A percentile compares a stretch with the other conserved stretches of the same genome.
Evolutionary conservation across 2,797 vertebrate species (phyloP).

Genomic region (Chrysocyon brachyurus): DNA sequence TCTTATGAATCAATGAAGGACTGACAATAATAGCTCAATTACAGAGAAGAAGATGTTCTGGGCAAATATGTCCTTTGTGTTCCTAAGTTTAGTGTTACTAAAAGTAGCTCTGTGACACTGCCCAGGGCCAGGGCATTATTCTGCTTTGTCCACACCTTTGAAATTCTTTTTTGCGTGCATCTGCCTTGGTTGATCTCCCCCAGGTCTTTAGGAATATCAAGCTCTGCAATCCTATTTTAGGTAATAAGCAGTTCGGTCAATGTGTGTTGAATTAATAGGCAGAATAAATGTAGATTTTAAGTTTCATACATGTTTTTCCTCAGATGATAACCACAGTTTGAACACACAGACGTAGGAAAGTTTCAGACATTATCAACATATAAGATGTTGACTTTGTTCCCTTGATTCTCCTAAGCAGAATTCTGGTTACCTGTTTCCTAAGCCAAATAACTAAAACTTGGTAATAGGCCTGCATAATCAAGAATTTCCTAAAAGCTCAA

Average conservation of each 20-base stretch:
- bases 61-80: background rate
- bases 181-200: background rate
- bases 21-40: background rate
- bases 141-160: background rate
- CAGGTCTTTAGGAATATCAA: background rate
- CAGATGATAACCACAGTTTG: background rate
- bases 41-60: background rate
- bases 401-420: background rate
- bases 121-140: background rate
- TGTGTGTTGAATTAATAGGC: background rate
- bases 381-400: background rate
- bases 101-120: background rate
- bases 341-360: background rate
- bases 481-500: background rate
- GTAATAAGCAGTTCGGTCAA: background rate
- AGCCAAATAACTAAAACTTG: background rate
- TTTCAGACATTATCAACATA: background rate
- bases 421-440: background rate
- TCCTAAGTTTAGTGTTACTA: background rate
- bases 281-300: background rate
- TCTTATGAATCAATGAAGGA: background rate
- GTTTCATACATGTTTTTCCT: background rate
- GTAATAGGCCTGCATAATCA: background rate
- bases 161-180: background rate
- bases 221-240: background rate